A percentile compares a stretch with the other conserved stretches of the same genome.
phyloP scores from a whole-genome alignment of 2,888 invertebrate species.

The Sarcophaga caerulescens region DNA sequence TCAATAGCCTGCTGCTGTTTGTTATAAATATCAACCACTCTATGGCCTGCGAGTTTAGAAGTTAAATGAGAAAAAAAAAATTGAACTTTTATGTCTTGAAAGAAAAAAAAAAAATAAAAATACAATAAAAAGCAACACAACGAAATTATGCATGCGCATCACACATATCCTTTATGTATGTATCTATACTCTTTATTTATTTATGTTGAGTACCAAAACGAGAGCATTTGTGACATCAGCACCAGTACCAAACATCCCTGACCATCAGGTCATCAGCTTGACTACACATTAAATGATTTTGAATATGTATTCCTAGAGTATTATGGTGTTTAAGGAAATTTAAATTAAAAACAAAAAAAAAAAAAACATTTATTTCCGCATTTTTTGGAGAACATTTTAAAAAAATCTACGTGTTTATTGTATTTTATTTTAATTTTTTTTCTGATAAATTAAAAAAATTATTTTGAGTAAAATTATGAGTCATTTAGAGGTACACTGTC shows the following conservation, averaged over 20 bases:
- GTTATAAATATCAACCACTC: conserved; percentile 37
- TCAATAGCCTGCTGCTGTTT: conserved; percentile 14
- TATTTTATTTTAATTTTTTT: too few relatives aligned
- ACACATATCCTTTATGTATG: conserved; percentile 53
- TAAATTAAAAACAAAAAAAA: conserved; percentile 3
- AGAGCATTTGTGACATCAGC: neutral
- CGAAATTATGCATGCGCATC: conserved; percentile 65
- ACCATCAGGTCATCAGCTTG: neutral
- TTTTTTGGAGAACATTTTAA: neutral
- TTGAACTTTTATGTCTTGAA: neutral
- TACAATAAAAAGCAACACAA: neutral
- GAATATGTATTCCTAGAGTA: neutral
- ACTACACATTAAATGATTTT: neutral
- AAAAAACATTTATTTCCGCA: conserved; percentile 21
- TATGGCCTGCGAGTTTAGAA: conserved; percentile 40
- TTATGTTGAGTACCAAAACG: conserved; percentile 8
- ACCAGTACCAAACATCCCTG: conserved; percentile 2
- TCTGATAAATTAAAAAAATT: too few relatives aligned
- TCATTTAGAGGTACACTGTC: too few relatives aligned
- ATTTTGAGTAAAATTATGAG: too few relatives aligned
- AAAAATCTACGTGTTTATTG: too few relatives aligned
- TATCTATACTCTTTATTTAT: conserved; percentile 31
- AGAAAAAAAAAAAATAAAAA: conserved; percentile 23
- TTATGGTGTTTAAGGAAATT: conserved; percentile 22
- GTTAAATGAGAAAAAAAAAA: conserved; percentile 26